Conservation (phyloP, 2,797 vertebrate genomes). For the Sebastes nivosus region DNA sequence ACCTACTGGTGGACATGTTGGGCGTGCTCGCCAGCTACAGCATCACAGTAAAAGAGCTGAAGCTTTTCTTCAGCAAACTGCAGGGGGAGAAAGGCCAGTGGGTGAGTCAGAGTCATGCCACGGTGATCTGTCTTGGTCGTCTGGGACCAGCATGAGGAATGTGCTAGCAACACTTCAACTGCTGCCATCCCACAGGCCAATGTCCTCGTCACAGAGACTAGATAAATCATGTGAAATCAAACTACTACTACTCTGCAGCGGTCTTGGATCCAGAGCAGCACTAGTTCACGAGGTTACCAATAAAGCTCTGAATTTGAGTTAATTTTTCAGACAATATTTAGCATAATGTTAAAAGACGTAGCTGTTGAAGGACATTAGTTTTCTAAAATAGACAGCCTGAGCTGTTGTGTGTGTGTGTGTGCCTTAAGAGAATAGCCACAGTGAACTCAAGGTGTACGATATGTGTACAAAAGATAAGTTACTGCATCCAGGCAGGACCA, state of each 20-base stretch:
- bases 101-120: conserved; percentile 82
- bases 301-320: neutral
- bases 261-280: conserved; percentile 3
- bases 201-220: conserved; percentile 25
- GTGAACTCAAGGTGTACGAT: conserved; percentile 21
- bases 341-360: neutral
- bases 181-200: conserved; percentile 37
- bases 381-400: neutral
- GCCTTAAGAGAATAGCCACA: neutral
- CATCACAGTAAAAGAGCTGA: conserved; percentile 96
- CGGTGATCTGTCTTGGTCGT: conserved; percentile 52
- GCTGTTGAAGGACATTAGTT: neutral
- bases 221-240: conserved; percentile 44
- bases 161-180: conserved; percentile 44
- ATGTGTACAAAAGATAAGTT: conserved; percentile 9
- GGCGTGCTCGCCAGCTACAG: conserved; percentile 97
- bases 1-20: conserved; percentile 97
- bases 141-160: conserved; percentile 63
- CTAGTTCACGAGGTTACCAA: neutral
- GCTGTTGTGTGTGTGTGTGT: neutral
- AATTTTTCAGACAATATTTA: neutral
- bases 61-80: conserved; percentile 97
- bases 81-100: conserved; percentile 95
- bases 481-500: conserved; percentile 22
- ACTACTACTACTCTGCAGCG: neutral